A percentile compares a stretch with the other conserved stretches of the same genome.
Conservation (phyloP, 2,888 invertebrate species). For the Podotricha telesiphe region DNA sequence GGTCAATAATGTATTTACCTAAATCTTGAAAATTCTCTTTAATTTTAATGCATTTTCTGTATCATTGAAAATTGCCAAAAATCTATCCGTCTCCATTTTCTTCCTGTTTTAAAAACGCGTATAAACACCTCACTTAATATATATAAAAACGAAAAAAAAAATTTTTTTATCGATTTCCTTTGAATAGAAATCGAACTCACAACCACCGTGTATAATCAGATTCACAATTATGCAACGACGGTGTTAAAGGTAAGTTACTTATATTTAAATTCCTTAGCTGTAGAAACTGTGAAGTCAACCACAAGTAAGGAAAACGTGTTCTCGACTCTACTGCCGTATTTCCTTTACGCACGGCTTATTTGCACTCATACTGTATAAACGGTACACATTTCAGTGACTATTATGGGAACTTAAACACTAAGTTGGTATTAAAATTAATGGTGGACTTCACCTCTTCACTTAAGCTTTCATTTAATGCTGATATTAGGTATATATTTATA, state of each 20-base stretch:
- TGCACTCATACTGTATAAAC: slow-evolving; percentile 1
- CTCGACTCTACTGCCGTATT: slow-evolving; percentile 10
- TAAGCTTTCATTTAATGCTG: background rate
- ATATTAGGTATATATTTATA: background rate
- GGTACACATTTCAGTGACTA: slow-evolving; percentile 12
- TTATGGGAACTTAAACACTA: background rate
- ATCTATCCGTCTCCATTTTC: no score
- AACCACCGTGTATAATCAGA: background rate
- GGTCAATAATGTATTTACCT: no score
- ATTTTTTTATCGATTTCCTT: no score
- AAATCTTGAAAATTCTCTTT: no score
- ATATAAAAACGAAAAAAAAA: no score
- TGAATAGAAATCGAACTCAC: background rate
- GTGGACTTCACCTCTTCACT: background rate
- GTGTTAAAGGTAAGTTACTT: background rate
- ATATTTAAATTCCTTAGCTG: background rate
- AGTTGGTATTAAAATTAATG: slow-evolving; percentile 1
- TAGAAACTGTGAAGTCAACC: slow-evolving; percentile 15
- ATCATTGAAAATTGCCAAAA: no score
- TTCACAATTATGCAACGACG: background rate
- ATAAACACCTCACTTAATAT: no score
- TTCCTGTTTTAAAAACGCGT: no score
- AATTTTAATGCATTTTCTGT: no score
- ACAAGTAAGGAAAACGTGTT: slow-evolving; percentile 13
- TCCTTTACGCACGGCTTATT: slow-evolving; percentile 23